Percentiles rank a stretch among this genome's conserved stretches.
phyloP scores from a whole-genome alignment of 2,888 invertebrate species.

The Drosophila conformis region DNA sequence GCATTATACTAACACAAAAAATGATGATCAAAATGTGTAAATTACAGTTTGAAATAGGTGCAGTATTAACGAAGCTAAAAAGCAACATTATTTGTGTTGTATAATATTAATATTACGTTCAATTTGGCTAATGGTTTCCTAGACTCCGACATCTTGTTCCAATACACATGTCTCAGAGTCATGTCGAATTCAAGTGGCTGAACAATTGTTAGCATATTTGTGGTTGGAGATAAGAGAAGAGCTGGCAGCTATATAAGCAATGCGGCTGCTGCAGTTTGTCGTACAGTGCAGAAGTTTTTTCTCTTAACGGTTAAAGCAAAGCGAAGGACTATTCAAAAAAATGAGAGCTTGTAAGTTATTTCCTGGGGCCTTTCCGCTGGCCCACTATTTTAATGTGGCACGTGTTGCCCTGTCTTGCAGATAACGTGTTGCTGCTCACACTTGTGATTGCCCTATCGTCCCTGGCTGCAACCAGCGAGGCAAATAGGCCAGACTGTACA shows the following conservation, averaged over 20 bases:
- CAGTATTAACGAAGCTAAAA: not conserved
- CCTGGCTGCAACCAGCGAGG: conserved; percentile 35
- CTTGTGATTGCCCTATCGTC: conserved; percentile 42
- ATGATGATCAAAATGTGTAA: not conserved
- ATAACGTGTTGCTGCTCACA: conserved; percentile 56
- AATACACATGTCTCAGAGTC: conserved; percentile 8
- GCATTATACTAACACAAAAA: not conserved
- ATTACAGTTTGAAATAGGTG: not conserved
- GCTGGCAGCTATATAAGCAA: conserved; percentile 41
- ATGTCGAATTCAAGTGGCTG: conserved; percentile 50
- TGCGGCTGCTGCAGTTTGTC: not conserved
- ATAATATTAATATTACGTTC: conserved; percentile 1
- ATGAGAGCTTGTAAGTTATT: conserved; percentile 58
- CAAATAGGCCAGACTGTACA: conserved; percentile 48
- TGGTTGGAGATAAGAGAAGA: conserved; percentile 34
- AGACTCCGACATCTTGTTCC: conserved; percentile 34
- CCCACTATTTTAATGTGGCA: not conserved
- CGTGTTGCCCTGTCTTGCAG: conserved; percentile 16
- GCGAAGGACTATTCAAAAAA: conserved; percentile 36
- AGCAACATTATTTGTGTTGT: not conserved
- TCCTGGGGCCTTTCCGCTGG: not conserved
- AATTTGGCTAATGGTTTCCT: conserved; percentile 46
- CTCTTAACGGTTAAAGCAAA: conserved; percentile 29
- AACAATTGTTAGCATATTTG: conserved; percentile 26
- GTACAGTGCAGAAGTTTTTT: conserved; percentile 47